Conservation (phyloP, 2,797 vertebrate species). For the Phoebastria nigripes region DNA sequence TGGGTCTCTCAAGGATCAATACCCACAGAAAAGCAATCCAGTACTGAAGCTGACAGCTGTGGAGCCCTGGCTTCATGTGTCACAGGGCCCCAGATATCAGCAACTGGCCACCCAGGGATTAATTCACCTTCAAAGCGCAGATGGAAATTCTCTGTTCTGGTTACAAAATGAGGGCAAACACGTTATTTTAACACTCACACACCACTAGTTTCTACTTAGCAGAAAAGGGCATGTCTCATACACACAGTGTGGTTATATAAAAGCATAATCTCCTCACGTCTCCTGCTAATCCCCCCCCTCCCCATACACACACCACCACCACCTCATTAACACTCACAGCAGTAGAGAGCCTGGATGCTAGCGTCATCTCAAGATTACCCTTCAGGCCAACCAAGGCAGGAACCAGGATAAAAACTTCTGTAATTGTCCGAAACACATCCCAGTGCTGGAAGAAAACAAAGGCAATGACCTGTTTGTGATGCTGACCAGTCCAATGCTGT, state of each 20-base stretch:
- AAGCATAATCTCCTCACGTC: not conserved
- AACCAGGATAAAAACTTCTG: slow-evolving; percentile 88
- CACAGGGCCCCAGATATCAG: not conserved
- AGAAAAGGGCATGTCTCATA: not conserved
- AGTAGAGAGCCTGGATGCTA: slow-evolving; percentile 91
- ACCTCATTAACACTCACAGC: slow-evolving; percentile 80
- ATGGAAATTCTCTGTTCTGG: slow-evolving; percentile 34
- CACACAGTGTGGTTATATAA: not conserved
- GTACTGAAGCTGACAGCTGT: not conserved
- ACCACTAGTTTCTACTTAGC: not conserved
- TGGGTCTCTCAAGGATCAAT: not conserved
- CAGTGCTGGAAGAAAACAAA: slow-evolving; percentile 81
- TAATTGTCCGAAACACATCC: slow-evolving; percentile 86
- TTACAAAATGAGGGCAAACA: slow-evolving; percentile 36
- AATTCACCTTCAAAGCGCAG: slow-evolving; percentile 33
- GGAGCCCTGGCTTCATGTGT: slow-evolving; percentile 3
- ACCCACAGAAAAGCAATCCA: not conserved
- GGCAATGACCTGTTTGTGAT: not conserved
- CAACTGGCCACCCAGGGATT: slow-evolving; percentile 17
- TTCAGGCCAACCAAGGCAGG: slow-evolving; percentile 91
- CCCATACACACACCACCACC: not conserved
- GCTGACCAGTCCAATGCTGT: not conserved
- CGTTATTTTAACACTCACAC: slow-evolving; percentile 21
- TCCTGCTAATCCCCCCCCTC: not conserved
- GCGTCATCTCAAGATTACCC: slow-evolving; percentile 94